phyloP scores from a whole-genome alignment of 2,113 vertebrate species.

The Perca fluviatilis region DNA sequence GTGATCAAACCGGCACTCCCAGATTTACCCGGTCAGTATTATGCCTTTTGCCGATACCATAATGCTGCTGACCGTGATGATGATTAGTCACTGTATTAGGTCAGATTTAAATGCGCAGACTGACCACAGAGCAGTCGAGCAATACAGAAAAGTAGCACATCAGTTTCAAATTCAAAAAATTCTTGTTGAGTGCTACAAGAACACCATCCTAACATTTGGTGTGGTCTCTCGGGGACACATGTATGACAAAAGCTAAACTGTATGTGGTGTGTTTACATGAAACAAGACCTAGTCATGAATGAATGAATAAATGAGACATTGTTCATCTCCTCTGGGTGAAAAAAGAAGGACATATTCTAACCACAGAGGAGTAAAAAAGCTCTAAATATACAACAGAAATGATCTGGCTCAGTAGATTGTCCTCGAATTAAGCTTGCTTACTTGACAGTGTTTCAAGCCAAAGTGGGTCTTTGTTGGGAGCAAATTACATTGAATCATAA shows the following conservation, averaged over 20 bases:
- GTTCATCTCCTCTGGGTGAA: slow-evolving; percentile 40
- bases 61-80: neutral
- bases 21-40: neutral
- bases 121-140: neutral
- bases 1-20: neutral
- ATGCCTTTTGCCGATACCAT: too few relatives aligned
- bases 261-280: slow-evolving; percentile 8
- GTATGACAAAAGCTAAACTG: slow-evolving; percentile 8
- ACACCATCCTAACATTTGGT: neutral
- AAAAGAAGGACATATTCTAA: slow-evolving; percentile 16
- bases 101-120: neutral
- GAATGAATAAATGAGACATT: slow-evolving; percentile 39
- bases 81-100: neutral
- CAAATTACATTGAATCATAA: neutral
- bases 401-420: neutral
- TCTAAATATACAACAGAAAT: slow-evolving; percentile 8
- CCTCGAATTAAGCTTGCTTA: neutral
- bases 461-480: slow-evolving; percentile 14
- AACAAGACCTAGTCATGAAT: neutral
- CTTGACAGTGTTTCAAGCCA: slow-evolving; percentile 1
- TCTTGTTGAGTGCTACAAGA: neutral
- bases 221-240: neutral
- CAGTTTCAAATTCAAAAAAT: neutral
- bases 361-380: slow-evolving; percentile 7
- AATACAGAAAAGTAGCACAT: neutral